phyloP scores from a whole-genome alignment of 2,113 vertebrate species.

The Orthonyx spaldingii region DNA sequence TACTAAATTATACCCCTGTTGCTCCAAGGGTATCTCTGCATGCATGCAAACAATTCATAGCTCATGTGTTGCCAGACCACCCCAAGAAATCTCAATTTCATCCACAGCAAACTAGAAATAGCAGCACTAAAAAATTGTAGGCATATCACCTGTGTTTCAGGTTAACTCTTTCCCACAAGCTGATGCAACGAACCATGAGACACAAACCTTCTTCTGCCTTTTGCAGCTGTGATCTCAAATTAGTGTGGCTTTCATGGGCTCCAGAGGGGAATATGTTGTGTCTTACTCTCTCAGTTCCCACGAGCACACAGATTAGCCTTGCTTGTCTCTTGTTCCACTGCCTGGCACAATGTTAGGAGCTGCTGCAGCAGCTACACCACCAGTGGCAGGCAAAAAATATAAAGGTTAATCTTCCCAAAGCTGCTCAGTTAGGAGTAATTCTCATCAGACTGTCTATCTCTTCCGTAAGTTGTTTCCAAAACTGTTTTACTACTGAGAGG shows the following conservation, averaged over 20 bases:
- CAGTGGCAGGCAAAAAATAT: neutral
- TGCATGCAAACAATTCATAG: neutral
- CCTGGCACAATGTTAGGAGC: neutral
- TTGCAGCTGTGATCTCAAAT: neutral
- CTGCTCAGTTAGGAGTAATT: neutral
- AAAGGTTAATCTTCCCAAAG: neutral
- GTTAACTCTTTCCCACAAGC: neutral
- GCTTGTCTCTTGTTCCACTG: neutral
- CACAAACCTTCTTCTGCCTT: neutral
- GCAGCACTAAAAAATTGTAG: neutral
- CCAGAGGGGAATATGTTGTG: neutral
- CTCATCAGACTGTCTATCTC: neutral
- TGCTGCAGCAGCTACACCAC: neutral
- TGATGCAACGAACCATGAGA: neutral
- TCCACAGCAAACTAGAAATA: neutral
- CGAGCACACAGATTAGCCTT: neutral
- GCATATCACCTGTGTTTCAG: neutral
- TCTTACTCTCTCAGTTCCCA: neutral
- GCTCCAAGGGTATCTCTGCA: neutral
- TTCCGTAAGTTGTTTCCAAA: neutral
- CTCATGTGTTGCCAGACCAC: neutral
- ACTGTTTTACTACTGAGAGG: neutral
- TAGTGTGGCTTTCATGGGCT: neutral
- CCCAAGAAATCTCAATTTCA: neutral
- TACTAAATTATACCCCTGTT: neutral